Evolutionary conservation across 2,797 vertebrate species (phyloP).

Genomic region (Sebastiscus albofasciatus): DNA sequence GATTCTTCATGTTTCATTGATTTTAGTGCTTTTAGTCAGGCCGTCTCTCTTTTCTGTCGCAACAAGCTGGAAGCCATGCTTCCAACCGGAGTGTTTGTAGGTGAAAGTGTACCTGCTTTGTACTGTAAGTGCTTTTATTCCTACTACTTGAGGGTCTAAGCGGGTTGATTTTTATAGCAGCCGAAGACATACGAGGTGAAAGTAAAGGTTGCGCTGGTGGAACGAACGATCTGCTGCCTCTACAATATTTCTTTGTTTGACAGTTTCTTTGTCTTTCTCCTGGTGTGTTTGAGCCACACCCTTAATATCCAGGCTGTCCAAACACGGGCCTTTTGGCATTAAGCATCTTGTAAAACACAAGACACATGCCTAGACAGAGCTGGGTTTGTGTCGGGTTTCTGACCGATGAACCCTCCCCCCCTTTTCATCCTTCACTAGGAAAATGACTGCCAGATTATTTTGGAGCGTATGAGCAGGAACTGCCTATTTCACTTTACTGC

Average conservation of each 20-base stretch:
- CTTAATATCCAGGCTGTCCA: conserved; percentile 7
- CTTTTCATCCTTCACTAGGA: conserved; percentile 74
- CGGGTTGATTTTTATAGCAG: conserved; percentile 44
- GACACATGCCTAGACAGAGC: conserved; percentile 66
- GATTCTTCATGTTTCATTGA: conserved; percentile 80
- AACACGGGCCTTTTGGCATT: conserved; percentile 40
- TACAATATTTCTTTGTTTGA: conserved; percentile 18
- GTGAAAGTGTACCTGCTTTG: conserved; percentile 56
- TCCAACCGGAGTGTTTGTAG: conserved; percentile 49
- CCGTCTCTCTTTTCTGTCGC: conserved; percentile 52
- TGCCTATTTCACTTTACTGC: conserved; percentile 85
- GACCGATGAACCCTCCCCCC: conserved; percentile 73
- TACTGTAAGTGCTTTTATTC: conserved; percentile 59
- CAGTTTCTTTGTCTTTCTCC: conserved; percentile 1
- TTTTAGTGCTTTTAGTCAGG: conserved; percentile 72
- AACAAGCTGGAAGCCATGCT: conserved; percentile 42
- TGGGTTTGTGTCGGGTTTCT: conserved; percentile 65
- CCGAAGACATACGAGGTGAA: conserved; percentile 25
- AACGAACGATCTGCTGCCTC: conserved; percentile 7
- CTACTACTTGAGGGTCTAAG: conserved; percentile 18
- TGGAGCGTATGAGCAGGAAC: conserved; percentile 84
- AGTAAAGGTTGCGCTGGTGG: conserved; percentile 26
- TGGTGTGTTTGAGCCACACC: conserved; percentile 24
- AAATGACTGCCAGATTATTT: conserved; percentile 87
- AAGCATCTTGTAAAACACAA: conserved; percentile 51